Conservation (phyloP, 2,888 invertebrate species). For the Mythimna loreyi region DNA sequence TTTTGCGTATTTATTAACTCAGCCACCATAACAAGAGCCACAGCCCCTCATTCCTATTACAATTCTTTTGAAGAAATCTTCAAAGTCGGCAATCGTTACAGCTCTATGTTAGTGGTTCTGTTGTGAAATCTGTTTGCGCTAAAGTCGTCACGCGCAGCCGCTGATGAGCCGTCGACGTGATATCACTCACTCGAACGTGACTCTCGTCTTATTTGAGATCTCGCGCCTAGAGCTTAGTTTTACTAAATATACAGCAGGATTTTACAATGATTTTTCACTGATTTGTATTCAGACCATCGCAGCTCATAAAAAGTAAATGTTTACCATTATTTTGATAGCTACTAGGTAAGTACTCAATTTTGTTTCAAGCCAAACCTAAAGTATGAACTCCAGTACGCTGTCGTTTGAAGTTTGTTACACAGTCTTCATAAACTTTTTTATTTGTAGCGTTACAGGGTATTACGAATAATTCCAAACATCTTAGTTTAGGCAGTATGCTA, state of each 20-base stretch:
- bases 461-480: conserved; percentile 54
- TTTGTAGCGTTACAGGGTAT: conserved; percentile 42
- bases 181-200: conserved; percentile 90
- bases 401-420: conserved; percentile 39
- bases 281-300: conserved; percentile 37
- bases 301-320: conserved; percentile 43
- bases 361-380: conserved; percentile 26
- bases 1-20: conserved; percentile 88
- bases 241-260: conserved; percentile 51
- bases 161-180: conserved; percentile 90
- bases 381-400: conserved; percentile 36
- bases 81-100: conserved; percentile 62
- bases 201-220: conserved; percentile 84
- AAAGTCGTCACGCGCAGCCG: conserved; percentile 90
- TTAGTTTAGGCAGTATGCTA: conserved; percentile 56
- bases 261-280: conserved; percentile 45
- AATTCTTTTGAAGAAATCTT: conserved; percentile 65
- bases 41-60: conserved; percentile 67
- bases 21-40: conserved; percentile 78
- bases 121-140: conserved; percentile 89
- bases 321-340: conserved; percentile 48
- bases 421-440: conserved; percentile 48
- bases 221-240: conserved; percentile 77
- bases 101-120: conserved; percentile 79
- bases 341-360: conserved; percentile 35